Evolutionary conservation across 2,888 invertebrate genomes (phyloP).

Genomic region (Drosophila cognata): DNA sequence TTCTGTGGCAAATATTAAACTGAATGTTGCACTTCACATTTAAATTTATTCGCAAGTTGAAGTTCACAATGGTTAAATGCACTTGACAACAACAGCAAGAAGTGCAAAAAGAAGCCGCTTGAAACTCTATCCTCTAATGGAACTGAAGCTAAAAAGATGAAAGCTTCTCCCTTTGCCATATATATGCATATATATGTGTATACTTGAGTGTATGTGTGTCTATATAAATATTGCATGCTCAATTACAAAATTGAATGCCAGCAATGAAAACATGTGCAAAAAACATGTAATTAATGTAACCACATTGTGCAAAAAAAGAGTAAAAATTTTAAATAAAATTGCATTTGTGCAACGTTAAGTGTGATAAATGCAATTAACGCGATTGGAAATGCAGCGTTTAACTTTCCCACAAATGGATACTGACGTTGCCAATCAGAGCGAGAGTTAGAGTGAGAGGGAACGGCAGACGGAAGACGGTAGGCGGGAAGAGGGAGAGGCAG

Average conservation of each 20-base stretch:
- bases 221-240: constrained; percentile 18
- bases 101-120: constrained; percentile 32
- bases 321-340: neutral
- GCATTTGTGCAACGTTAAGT: constrained; percentile 18
- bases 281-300: constrained; percentile 32
- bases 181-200: neutral
- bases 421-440: neutral
- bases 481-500: neutral
- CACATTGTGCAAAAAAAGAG: constrained; percentile 1
- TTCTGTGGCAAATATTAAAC: neutral
- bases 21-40: neutral
- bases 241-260: constrained; percentile 17
- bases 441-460: neutral
- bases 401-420: constrained; percentile 9
- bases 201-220: neutral
- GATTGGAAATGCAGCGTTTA: constrained; percentile 31
- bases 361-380: constrained; percentile 53
- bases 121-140: constrained; percentile 46
- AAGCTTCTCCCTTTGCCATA: constrained; percentile 8
- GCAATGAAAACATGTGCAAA: neutral
- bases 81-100: constrained; percentile 42
- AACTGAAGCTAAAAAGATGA: constrained; percentile 30
- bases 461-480: neutral
- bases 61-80: constrained; percentile 34
- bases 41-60: neutral